Conservation (phyloP, 2,888 invertebrate genomes). For the Morinoia aosen region DNA sequence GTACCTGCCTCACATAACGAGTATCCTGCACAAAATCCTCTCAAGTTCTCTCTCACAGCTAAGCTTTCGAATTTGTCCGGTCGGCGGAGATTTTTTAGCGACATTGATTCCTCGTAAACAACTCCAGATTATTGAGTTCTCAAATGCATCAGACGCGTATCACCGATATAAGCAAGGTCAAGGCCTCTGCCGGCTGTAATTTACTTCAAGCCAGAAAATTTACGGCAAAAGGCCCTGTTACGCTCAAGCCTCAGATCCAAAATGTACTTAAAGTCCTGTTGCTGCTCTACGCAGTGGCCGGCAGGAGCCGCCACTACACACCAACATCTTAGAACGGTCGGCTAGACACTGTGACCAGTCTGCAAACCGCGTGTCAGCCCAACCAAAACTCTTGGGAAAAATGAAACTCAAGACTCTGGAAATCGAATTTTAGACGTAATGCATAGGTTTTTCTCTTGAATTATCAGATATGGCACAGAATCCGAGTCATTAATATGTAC, state of each 20-base stretch:
- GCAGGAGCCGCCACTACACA: neutral
- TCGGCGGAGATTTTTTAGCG: no score
- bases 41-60: no score
- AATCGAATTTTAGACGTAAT: neutral
- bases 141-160: no score
- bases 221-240: neutral
- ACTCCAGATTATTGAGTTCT: no score
- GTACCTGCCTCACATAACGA: no score
- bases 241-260: neutral
- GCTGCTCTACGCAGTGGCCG: neutral
- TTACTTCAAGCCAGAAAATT: no score
- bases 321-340: neutral
- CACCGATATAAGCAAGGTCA: no score
- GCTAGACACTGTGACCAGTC: neutral
- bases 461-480: no score
- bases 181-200: no score
- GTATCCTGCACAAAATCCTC: no score
- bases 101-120: no score
- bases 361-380: neutral
- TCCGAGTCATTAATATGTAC: neutral
- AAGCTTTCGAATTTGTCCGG: no score
- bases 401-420: neutral
- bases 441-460: neutral
- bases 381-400: neutral
- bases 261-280: neutral